These are phyloP conservation scores for Ophion obscuratus DNA, from an alignment of 2,888 invertebrate genomes.

Conservation along the genomic window DNA sequence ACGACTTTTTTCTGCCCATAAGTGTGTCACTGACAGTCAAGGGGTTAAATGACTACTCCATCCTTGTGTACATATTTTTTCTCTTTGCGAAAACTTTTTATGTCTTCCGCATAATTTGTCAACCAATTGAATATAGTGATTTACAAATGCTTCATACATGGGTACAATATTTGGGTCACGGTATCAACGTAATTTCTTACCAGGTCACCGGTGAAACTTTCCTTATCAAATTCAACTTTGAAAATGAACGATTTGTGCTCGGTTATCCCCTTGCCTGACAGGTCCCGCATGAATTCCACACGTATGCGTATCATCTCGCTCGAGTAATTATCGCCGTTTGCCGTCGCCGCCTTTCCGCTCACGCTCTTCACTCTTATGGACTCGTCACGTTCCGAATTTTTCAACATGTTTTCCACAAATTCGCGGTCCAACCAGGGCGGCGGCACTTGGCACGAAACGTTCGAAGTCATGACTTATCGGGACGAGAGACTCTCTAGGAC, in stretches of 20 bases:
- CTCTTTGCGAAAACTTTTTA: too few relatives aligned
- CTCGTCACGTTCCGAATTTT: slow-evolving; percentile 72
- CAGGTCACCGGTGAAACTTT: slow-evolving; percentile 81
- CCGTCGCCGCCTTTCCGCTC: slow-evolving; percentile 76
- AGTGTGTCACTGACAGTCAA: too few relatives aligned
- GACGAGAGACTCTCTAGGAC: neutral
- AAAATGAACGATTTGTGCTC: slow-evolving; percentile 75
- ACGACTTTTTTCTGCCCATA: too few relatives aligned
- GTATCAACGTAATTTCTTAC: slow-evolving; percentile 66
- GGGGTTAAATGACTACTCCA: too few relatives aligned
- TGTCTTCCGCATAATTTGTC: neutral
- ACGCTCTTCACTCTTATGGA: slow-evolving; percentile 76
- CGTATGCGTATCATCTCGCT: slow-evolving; percentile 80
- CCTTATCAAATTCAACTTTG: slow-evolving; percentile 82
- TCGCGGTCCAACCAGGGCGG: slow-evolving; percentile 75
- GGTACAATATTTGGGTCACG: too few relatives aligned
- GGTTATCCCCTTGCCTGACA: slow-evolving; percentile 59
- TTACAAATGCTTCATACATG: too few relatives aligned
- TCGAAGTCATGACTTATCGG: neutral
- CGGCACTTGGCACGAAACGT: neutral
- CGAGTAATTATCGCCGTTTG: slow-evolving; percentile 81
- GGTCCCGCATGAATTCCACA: slow-evolving; percentile 68
- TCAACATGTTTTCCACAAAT: slow-evolving; percentile 77
- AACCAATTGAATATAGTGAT: neutral
- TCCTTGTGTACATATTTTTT: too few relatives aligned